Base-by-base conservation (phyloP, 35 echinoderm and acorn worm genomes). In the Lytechinus pictus region DNA sequence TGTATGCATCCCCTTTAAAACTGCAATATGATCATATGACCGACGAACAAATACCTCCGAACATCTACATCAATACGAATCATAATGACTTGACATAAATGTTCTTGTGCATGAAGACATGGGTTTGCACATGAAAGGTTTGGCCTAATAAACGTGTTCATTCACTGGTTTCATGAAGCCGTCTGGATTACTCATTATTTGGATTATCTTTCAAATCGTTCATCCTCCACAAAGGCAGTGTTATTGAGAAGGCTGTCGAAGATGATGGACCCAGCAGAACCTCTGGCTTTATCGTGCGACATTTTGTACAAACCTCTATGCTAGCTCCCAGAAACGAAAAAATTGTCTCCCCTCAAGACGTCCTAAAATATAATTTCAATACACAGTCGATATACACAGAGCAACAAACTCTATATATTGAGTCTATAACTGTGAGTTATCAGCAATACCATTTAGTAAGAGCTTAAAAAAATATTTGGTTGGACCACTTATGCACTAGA, bases 181-280 rank as follows among this genome's bases (percentile, higher is more conserved):
- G 88, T 90, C 88, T 90, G 28, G 88, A 90, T 90, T 52, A 90
- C 29, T 90, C 88, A 90, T 90, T 90, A 90, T 52, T 54, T 12
- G 88, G 88, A 90, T 90, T 90, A 90, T 54, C 88, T 90, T 90
- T 90, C 88, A 44, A 54, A 90, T 90, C 88, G 88, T 90, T 90
- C 52, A 90, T 54, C 52, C 52, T 54, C 88, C 9, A 90, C 88
- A 90, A 90, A 90, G 88, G 27, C 9, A 5, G 88, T 90, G 88
- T 90, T 10, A 90, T 16, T 44, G 88, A 90, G 29, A 90, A 79
- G 66, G 66, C 66, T 79, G 66, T 79, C 66, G 21, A 24, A 24
- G 21, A 79, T 79, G 66, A 79, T 79, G 14, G 66, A 27, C 66
- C 66, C 66, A 79, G 21, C 66, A 79, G 66, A 79, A 79, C 66